Conservation (phyloP, 2,888 invertebrate species). For the Drosophila melanocephala region DNA sequence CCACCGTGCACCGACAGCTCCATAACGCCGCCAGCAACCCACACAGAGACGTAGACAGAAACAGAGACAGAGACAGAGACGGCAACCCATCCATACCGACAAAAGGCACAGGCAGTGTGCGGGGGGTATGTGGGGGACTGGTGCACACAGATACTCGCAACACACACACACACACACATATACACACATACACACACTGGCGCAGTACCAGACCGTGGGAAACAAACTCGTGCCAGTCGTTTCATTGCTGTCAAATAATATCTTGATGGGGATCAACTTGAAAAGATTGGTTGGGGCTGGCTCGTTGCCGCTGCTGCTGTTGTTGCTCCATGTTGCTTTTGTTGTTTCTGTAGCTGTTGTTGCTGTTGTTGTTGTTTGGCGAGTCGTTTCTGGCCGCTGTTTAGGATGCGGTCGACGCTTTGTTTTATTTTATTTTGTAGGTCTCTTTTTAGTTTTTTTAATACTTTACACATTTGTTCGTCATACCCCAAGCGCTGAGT, state of each 20-base stretch:
- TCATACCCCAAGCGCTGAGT: conserved; percentile 69
- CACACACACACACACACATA: conserved; percentile 37
- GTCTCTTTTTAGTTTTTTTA: conserved; percentile 73
- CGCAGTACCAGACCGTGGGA: conserved; percentile 85
- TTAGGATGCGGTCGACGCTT: conserved; percentile 81
- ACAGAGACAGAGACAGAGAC: conserved; percentile 24
- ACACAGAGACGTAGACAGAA: conserved; percentile 50
- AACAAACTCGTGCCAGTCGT: conserved; percentile 86
- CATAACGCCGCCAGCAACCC: conserved; percentile 57
- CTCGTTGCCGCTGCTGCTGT: conserved; percentile 52
- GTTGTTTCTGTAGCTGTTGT: conserved; percentile 31
- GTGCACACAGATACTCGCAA: conserved; percentile 43
- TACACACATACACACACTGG: conserved; percentile 57
- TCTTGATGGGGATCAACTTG: conserved; percentile 84
- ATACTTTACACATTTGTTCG: conserved; percentile 81
- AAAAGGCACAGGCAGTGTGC: conserved; percentile 50
- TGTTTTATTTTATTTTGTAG: conserved; percentile 52
- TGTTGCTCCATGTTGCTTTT: conserved; percentile 31
- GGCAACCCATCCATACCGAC: conserved; percentile 61
- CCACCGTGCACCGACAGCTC: conserved; percentile 20
- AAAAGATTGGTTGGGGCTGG: conserved; percentile 81
- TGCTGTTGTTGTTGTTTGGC: conserved; percentile 54
- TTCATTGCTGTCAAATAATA: conserved; percentile 85
- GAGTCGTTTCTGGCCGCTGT: conserved; percentile 70
- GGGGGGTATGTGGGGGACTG: conserved; percentile 11